Evolutionary conservation across 2,888 invertebrate species (phyloP).

Genomic region (Scaptomyza polygonia): DNA sequence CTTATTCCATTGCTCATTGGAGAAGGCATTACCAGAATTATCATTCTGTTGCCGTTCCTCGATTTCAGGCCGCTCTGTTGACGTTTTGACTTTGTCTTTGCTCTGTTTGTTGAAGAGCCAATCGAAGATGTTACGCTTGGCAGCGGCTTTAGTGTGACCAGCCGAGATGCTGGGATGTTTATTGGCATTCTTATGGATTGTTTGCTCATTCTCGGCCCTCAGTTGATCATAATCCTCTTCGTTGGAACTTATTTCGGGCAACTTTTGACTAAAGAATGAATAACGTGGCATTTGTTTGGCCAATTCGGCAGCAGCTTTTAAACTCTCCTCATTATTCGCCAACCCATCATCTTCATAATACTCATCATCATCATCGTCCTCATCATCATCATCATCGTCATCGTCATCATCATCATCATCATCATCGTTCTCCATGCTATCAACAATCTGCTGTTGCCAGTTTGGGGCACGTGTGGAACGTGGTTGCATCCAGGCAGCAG

Average conservation of each 20-base stretch:
- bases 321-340: conserved; percentile 52
- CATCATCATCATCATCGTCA: conserved; percentile 54
- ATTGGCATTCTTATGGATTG: conserved; percentile 8
- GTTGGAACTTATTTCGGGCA: conserved; percentile 41
- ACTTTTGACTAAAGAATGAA: conserved; percentile 63
- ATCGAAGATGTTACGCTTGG: conserved; percentile 68
- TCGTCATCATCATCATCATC: conserved; percentile 54
- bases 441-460: conserved; percentile 56
- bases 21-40: conserved; percentile 66
- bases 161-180: conserved; percentile 57
- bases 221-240: conserved; percentile 59
- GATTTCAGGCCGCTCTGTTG: conserved; percentile 25
- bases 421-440: conserved; percentile 54
- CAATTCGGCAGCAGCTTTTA: conserved; percentile 42
- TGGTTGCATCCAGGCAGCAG: conserved; percentile 57
- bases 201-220: not conserved
- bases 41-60: conserved; percentile 11
- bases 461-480: conserved; percentile 73
- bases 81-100: conserved; percentile 30
- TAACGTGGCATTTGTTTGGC: conserved; percentile 71
- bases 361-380: conserved; percentile 48
- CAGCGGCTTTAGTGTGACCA: conserved; percentile 51
- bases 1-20: conserved; percentile 83
- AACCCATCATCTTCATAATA: conserved; percentile 44
- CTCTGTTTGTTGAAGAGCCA: conserved; percentile 61